These are phyloP conservation scores for Prionace glauca DNA, from an alignment of 2,797 vertebrate genomes.

Conservation along the genomic window DNA sequence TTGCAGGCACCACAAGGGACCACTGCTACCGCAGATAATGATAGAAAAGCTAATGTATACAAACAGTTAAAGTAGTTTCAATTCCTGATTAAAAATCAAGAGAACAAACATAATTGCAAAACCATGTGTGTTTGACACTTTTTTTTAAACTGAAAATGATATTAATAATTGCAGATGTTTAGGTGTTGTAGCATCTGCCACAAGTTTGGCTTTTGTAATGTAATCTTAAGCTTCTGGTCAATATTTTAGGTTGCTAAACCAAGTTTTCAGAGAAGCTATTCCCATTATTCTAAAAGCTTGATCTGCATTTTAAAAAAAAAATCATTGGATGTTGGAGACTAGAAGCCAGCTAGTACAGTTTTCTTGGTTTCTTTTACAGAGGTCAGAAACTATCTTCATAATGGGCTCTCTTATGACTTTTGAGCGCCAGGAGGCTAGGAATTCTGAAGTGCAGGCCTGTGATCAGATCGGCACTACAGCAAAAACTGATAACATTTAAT, in stretches of 20 bases:
- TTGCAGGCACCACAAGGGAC: not conserved
- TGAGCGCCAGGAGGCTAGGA: not conserved
- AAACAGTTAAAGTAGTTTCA: not conserved
- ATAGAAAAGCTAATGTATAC: not conserved
- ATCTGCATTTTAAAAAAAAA: not conserved
- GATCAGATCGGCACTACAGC: not conserved
- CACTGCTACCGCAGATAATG: not conserved
- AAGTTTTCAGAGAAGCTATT: not conserved
- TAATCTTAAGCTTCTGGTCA: not conserved
- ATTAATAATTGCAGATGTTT: not conserved
- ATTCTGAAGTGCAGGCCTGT: not conserved
- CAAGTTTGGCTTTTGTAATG: not conserved
- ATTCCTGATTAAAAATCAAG: not conserved
- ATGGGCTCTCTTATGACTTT: not conserved
- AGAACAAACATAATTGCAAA: not conserved
- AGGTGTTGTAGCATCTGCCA: not conserved
- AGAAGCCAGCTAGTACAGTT: not conserved
- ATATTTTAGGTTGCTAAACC: not conserved
- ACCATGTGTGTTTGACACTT: not conserved
- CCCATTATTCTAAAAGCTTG: not conserved
- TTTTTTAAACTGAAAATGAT: not conserved
- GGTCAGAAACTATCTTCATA: not conserved
- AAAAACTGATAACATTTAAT: not conserved
- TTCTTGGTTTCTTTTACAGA: not conserved
- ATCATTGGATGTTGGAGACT: not conserved